Conservation (phyloP, 2,888 invertebrate genomes). For the Unio pictorum region DNA sequence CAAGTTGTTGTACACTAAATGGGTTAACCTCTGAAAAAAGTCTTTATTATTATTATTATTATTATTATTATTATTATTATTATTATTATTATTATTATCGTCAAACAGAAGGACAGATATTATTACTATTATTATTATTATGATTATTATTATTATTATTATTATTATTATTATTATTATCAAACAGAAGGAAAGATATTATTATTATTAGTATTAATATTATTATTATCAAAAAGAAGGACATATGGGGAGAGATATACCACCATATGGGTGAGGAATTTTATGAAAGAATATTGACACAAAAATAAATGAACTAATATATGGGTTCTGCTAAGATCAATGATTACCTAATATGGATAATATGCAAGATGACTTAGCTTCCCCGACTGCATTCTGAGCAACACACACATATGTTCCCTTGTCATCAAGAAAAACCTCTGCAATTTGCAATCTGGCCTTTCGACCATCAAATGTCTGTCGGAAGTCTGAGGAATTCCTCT, state of each 20-base stretch:
- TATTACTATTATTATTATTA: not conserved
- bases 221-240: not conserved
- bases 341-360: constrained; percentile 47
- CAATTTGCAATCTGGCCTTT: constrained; percentile 51
- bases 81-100: too few species aligned
- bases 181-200: too few species aligned
- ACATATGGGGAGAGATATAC: not conserved
- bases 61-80: too few species aligned
- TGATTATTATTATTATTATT: too few species aligned
- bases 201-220: not conserved
- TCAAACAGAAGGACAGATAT: too few species aligned
- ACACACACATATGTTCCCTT: constrained; percentile 53
- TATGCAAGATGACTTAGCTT: constrained; percentile 43
- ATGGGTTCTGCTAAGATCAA: not conserved
- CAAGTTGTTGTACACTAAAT: too few species aligned
- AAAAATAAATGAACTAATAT: not conserved
- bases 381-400: constrained; percentile 46
- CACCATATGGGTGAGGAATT: not conserved
- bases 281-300: not conserved
- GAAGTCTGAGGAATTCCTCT: constrained; percentile 50
- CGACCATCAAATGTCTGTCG: constrained; percentile 56
- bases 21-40: too few species aligned
- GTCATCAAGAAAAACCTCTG: constrained; percentile 58
- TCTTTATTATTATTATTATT: too few species aligned
- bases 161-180: too few species aligned